These are phyloP conservation scores for Cirrhinus mrigala DNA, from an alignment of 2,797 vertebrate genomes.

Conservation along the genomic window DNA sequence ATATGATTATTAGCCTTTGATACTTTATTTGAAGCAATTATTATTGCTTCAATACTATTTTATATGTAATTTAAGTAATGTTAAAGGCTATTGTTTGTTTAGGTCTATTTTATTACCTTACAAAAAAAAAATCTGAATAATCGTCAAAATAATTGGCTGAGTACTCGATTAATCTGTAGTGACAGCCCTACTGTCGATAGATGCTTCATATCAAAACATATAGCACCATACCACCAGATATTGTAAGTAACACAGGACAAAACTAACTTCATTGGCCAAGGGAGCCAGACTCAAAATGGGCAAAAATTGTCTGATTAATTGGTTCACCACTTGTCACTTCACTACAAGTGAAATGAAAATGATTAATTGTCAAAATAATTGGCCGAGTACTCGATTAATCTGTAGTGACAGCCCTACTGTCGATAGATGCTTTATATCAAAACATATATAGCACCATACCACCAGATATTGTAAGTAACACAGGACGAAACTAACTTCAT, in stretches of 20 bases:
- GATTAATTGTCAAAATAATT: constrained; percentile 21
- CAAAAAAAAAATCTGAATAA: too few relatives aligned
- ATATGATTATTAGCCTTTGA: too few relatives aligned
- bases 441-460: not conserved
- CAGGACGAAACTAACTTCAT: not conserved
- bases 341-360: constrained; percentile 3
- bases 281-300: not conserved
- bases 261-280: not conserved
- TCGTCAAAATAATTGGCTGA: too few relatives aligned
- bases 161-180: too few relatives aligned
- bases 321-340: not conserved
- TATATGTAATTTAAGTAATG: too few relatives aligned
- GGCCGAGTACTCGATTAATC: too few relatives aligned
- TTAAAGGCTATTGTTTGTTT: too few relatives aligned
- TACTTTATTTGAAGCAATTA: too few relatives aligned
- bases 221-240: not conserved
- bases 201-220: too few relatives aligned
- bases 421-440: not conserved
- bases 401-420: not conserved
- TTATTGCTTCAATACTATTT: too few relatives aligned
- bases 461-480: not conserved
- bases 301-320: not conserved
- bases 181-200: too few relatives aligned
- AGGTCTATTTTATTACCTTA: too few relatives aligned
- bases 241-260: not conserved